Percentiles rank a stretch among this genome's conserved stretches.
phyloP scores from a whole-genome alignment of 1,140 invertebrate genomes.

The Papilio polyxenes region DNA sequence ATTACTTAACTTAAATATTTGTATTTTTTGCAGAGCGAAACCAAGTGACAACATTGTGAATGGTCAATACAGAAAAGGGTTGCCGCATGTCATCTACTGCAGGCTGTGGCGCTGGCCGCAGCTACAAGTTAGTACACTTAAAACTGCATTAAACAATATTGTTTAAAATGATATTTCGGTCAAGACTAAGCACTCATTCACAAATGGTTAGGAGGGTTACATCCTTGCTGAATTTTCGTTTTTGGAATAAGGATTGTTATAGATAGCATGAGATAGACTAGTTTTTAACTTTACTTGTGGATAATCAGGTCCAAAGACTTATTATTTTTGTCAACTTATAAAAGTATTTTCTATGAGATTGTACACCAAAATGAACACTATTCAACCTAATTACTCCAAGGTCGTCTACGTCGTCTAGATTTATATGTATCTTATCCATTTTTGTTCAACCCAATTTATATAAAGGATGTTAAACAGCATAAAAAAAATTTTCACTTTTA shows the following conservation, averaged over 20 bases:
- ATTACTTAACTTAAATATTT: background rate
- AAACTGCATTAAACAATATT: background rate
- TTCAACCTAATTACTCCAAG: no score
- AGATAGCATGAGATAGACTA: no score
- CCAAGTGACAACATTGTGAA: slow-evolving; percentile 84
- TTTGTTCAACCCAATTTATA: slow-evolving; percentile 16
- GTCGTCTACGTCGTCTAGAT: no score
- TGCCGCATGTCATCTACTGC: slow-evolving; percentile 98
- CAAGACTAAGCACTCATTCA: no score
- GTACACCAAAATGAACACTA: background rate
- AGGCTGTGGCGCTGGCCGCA: slow-evolving; percentile 99
- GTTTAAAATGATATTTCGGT: background rate
- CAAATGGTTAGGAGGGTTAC: background rate
- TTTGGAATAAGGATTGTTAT: no score
- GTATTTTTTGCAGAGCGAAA: slow-evolving; percentile 80
- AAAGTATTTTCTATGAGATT: background rate
- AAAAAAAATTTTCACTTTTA: background rate
- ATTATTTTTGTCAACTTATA: background rate
- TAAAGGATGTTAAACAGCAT: background rate
- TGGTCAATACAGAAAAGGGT: slow-evolving; percentile 91
- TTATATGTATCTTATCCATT: slow-evolving; percentile 1
- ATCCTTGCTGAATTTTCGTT: background rate
- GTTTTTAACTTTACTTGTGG: no score
- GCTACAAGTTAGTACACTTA: slow-evolving; percentile 83
- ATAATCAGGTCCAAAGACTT: no score